These are phyloP conservation scores for Acyrthosiphon pisum DNA, from an alignment of 1,140 invertebrate species.

Conservation along the genomic window DNA sequence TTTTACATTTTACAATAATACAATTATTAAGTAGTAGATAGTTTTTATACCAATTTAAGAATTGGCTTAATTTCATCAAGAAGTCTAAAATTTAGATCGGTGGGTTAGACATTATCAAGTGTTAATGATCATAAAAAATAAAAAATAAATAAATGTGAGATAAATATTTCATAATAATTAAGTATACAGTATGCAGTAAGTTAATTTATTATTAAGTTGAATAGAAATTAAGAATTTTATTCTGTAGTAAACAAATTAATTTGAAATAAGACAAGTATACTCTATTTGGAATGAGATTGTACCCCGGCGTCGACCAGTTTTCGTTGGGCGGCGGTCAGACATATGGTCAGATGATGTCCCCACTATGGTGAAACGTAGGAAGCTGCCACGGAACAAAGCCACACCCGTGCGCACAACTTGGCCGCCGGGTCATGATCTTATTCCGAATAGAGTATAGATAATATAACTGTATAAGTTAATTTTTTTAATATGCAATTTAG, in stretches of 20 bases:
- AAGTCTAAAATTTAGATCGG: background rate
- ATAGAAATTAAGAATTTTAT: background rate
- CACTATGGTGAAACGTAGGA: no score
- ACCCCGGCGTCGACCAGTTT: no score
- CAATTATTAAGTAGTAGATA: background rate
- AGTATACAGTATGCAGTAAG: background rate
- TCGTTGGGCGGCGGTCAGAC: no score
- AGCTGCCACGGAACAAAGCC: no score
- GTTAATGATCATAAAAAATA: no score
- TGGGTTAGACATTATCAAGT: no score
- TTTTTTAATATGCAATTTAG: background rate
- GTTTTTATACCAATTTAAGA: background rate
- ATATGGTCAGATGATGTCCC: no score
- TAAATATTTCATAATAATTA: background rate
- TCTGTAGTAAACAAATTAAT: background rate
- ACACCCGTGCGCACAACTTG: no score
- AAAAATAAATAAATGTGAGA: background rate
- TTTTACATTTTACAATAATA: background rate
- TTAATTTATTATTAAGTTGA: background rate
- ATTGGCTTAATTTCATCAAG: background rate
- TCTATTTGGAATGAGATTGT: no score
- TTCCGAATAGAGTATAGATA: no score
- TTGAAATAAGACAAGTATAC: background rate
- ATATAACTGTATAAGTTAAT: background rate
- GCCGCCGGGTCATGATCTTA: no score